Base-by-base conservation (phyloP, 2,797 vertebrate species). In the Chrysocyon brachyurus region DNA sequence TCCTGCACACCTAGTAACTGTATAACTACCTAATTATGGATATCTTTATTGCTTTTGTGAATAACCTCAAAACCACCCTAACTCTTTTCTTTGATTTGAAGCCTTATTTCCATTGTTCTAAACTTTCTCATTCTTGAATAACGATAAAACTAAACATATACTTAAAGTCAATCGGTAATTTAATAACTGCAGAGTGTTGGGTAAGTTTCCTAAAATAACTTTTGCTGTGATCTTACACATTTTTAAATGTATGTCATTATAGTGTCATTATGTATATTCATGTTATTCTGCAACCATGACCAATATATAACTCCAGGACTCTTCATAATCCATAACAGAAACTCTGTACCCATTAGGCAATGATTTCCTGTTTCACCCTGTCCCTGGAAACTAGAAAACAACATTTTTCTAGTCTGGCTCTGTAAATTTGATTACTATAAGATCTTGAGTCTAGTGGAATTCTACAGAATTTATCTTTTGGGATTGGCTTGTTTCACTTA, bases 241-340 rank as follows among this genome's bases (percentile, higher is more conserved):
- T 40, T 78, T 54, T 49, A 68, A 40, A 40, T 49, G 1, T 49
- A 22, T 11, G 4, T 31, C 6, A 54, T 3, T 31, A 24, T 0
- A 63, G 19, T 86, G 21, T 0, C 22, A 19, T 36, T 52, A 49
- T 56, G 9, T 63, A 54, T 4, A 82, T 40, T 26, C 36, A 84
- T 12, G 31, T 33, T 9, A 1, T 21, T 31, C 4, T 57, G 3
- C 40, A 59, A 5, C 3, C 3, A 3, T 52, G 3, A 6, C 15
- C 24, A 31, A 12, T 28, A 31, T 31, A 4, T 26, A n/a, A 40
- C 31, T 5, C 19, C 11, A 28, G 28, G 6, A 49, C 15, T 10
- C 6, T 22, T 56, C 49, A 56, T 33, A 7, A 36, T 21, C 72
- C 22, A n/a, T 15, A 49, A 16, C 3, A 15, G 12, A 49, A 87